phyloP scores from a whole-genome alignment of 2,888 invertebrate genomes.

The Taphrorychus bicolor region DNA sequence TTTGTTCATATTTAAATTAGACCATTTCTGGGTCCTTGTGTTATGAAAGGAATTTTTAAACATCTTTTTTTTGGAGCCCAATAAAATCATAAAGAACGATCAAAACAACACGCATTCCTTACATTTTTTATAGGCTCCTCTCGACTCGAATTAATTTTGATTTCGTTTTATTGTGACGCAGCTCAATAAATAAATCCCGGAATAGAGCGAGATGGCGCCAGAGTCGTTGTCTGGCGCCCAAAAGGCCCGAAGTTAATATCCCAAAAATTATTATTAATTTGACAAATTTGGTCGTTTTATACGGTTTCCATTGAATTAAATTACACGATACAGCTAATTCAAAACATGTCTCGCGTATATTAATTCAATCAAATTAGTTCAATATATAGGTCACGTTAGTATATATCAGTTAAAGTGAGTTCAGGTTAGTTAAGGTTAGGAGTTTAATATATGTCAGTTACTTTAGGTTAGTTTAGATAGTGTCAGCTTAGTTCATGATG shows the following conservation, averaged over 20 bases:
- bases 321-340: too few relatives aligned
- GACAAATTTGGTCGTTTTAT: conserved; percentile 17
- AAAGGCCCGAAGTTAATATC: conserved; percentile 38
- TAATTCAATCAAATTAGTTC: too few relatives aligned
- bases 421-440: too few relatives aligned
- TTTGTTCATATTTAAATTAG: too few relatives aligned
- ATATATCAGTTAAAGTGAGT: too few relatives aligned
- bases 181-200: conserved; percentile 55
- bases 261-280: conserved; percentile 33
- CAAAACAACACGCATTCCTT: conserved; percentile 51
- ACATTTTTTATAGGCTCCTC: conserved; percentile 52
- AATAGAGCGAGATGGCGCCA: conserved; percentile 57
- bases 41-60: too few relatives aligned
- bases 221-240: conserved; percentile 55
- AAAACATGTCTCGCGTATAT: too few relatives aligned
- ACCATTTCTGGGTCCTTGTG: too few relatives aligned
- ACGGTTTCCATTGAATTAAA: conserved; percentile 22
- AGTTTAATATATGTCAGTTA: too few relatives aligned
- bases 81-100: conserved; percentile 28
- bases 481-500: too few relatives aligned
- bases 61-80: background rate
- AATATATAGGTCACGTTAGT: too few relatives aligned
- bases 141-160: conserved; percentile 57
- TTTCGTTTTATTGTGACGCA: conserved; percentile 59
- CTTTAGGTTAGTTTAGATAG: too few relatives aligned